Percentiles rank a stretch among this genome's conserved stretches.
These are phyloP conservation scores for Phania funesta DNA, from an alignment of 2,888 invertebrate species.

Conservation along the genomic window DNA sequence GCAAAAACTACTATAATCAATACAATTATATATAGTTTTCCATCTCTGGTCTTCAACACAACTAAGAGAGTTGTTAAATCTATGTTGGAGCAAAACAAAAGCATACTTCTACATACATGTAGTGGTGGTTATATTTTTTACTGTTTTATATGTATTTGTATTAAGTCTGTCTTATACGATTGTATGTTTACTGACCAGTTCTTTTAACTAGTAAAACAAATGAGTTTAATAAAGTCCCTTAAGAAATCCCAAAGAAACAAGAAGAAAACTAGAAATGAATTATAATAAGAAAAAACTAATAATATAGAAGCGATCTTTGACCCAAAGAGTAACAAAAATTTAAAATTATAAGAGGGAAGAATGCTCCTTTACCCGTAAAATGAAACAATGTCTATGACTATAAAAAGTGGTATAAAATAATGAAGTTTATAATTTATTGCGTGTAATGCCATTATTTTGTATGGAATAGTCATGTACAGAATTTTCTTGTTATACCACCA, in stretches of 20 bases:
- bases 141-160: not conserved
- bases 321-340: slow-evolving; percentile 30
- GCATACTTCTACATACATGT: not conserved
- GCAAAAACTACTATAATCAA: no score
- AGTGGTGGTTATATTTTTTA: not conserved
- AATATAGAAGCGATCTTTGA: slow-evolving; percentile 64
- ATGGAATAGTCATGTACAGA: not conserved
- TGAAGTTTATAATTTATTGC: not conserved
- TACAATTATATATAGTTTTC: no score
- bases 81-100: no score
- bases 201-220: slow-evolving; percentile 1
- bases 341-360: slow-evolving; percentile 8
- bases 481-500: not conserved
- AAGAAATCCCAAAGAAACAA: slow-evolving; percentile 9
- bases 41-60: no score
- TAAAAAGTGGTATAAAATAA: not conserved
- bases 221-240: slow-evolving; percentile 12
- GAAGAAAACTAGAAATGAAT: not conserved
- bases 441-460: no score
- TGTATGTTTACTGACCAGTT: slow-evolving; percentile 18
- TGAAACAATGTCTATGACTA: not conserved
- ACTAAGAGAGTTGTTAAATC: no score
- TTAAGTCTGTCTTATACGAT: not conserved
- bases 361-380: not conserved
- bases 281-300: not conserved